Evolutionary conservation across 2,888 invertebrate genomes (phyloP), one percentile per base, ranked within the genome.

Genomic region (Falcaria lacertinaria): DNA sequence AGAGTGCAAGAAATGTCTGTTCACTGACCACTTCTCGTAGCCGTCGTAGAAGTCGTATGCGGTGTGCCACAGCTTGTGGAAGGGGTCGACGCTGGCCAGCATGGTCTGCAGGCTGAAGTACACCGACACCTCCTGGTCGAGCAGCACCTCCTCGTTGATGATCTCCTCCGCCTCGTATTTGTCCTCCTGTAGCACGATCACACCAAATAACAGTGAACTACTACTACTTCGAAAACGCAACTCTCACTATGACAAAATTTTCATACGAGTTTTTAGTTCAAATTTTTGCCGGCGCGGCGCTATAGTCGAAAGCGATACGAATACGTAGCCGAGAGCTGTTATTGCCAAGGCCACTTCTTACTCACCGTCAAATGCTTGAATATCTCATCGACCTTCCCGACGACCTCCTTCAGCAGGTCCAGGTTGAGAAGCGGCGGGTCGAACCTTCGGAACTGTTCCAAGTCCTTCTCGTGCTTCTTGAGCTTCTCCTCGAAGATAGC

Each of bases 31-130:
- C 56, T 85, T 85, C 54, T 97, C 96, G 61, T 96, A 94, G 61
- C 94, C 94, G 32, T 91, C 90, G 60, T 95, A 93, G 81, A 96
- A 97, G 52, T 92, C 91, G 47, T 91, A 87, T 0, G 95, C 93
- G 0, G 95, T 96, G 54, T 94, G 94, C 97, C 97, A 97, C 11
- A 97, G 90, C 64, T 92, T 94, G 69, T 96, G 94, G 71, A 95
- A 96, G 0, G 95, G 96, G 33, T 97, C 96, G 6, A 96, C 92
- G 15, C 92, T 84, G 0, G 87, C 71, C 50, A 95, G 80, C 94
- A 96, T 95, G 43, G 90, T 86, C 52, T 93, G 91, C 34, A 97
- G 82, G 46, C 91, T 91, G 57, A 92, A 91, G 78, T 94, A 96
- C 11, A 93, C 92, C 0, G 95, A 95, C 34, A 92, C 88, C 55